Evolutionary conservation across 2,113 vertebrate genomes (phyloP).

Genomic region (Mobula hypostoma): DNA sequence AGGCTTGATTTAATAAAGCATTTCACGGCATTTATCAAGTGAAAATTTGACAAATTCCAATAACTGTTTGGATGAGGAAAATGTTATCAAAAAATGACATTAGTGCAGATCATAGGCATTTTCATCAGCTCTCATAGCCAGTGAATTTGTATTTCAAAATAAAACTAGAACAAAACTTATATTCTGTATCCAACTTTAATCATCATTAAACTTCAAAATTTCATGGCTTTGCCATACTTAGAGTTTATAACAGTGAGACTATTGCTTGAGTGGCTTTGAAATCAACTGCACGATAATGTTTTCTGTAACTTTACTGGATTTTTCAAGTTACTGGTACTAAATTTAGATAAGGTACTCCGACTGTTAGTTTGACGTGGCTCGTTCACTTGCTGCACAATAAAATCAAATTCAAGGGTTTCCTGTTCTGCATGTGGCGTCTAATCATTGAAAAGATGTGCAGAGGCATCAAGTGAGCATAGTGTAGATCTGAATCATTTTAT

Average conservation of each 20-base stretch:
- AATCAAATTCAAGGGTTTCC: background rate
- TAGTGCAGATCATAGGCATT: background rate
- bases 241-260: background rate
- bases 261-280: background rate
- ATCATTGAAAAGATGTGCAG: background rate
- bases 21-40: background rate
- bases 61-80: background rate
- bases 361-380: background rate
- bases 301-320: background rate
- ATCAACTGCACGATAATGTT: background rate
- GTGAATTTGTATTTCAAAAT: background rate
- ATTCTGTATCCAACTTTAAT: background rate
- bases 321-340: background rate
- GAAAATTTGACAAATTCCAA: background rate
- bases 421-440: background rate
- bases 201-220: background rate
- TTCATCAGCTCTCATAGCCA: background rate
- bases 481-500: background rate
- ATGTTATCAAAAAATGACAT: conserved; percentile 1
- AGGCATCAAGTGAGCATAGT: background rate
- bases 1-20: background rate
- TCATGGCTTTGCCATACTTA: background rate
- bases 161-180: background rate
- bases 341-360: background rate
- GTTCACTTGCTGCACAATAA: background rate